These are phyloP conservation scores for Drosophila santomea DNA, from an alignment of 1,140 invertebrate species.

Conservation along the genomic window DNA sequence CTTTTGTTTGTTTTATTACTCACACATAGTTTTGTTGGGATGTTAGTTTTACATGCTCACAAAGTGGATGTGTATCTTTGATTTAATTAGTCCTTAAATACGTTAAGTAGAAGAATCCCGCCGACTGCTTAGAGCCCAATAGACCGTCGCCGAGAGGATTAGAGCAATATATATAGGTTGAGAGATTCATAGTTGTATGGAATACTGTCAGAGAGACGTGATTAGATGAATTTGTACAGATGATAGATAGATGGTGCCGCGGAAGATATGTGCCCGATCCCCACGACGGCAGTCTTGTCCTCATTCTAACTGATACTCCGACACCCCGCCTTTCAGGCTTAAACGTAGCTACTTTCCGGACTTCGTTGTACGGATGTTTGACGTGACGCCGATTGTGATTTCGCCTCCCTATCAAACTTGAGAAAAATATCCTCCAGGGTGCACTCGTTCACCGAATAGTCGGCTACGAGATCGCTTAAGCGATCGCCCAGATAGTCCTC, in stretches of 20 bases:
- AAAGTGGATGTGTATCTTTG: too few species aligned
- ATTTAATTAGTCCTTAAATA: background rate
- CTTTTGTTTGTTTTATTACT: background rate
- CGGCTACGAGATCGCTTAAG: slow-evolving; percentile 54
- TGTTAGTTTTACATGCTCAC: background rate
- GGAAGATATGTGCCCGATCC: background rate
- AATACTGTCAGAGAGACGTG: slow-evolving; percentile 8
- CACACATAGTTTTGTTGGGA: background rate
- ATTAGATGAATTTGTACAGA: slow-evolving; percentile 25
- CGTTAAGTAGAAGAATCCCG: slow-evolving; percentile 30
- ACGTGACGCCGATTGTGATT: slow-evolving; percentile 21
- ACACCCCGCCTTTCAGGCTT: background rate
- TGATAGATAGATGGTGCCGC: slow-evolving; percentile 4
- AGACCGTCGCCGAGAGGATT: slow-evolving; percentile 10
- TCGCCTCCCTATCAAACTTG: slow-evolving; percentile 64
- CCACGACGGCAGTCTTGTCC: slow-evolving; percentile 18
- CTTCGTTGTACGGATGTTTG: slow-evolving; percentile 17
- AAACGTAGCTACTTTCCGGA: slow-evolving; percentile 17
- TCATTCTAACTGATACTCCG: slow-evolving; percentile 14
- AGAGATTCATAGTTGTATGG: slow-evolving; percentile 12
- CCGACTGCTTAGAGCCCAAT: slow-evolving; percentile 3
- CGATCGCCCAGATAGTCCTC: slow-evolving; percentile 38
- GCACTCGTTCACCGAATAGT: slow-evolving; percentile 83
- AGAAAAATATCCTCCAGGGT: slow-evolving; percentile 83
- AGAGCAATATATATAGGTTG: background rate